Base-by-base conservation (phyloP, 2,888 invertebrate species). In the Oscheius sp. region DNA sequence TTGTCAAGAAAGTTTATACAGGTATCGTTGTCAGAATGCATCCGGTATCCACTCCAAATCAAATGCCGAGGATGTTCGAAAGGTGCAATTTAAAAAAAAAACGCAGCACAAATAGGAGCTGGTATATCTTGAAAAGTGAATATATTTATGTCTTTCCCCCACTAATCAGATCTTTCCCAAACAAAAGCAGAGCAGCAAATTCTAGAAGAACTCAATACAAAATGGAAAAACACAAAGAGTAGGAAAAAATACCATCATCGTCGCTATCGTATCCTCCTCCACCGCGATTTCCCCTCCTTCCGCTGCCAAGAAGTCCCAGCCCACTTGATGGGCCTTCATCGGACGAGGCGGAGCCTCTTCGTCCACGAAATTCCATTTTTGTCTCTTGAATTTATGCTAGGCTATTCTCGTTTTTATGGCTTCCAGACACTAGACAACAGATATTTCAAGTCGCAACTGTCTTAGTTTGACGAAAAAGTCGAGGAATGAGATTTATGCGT, bases 261-360 rank as follows among this genome's bases (percentile, higher is more conserved):
- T 62, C 71, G 62, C 62, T 72, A n/a, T 72, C 71, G 21, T 42
- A 11, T 29, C 53, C 42, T 5, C 42, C 42, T 3, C 42, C 42
- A 42, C 42, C 7, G 3, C 42, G 21, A 21, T 21, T 42, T 3
- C 42, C 42, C 42, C 7, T 42, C 7, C 7, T 42, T 42, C 42
- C 53, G n/a, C 48, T 47, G 7, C 55, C 68, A 35, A 68, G 53
- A 11, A 71, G 33, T 48, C 60, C 59, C 1, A 11, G 7, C 5
- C 71, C 42, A 32, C 32, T 10, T 13, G 55, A 68, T 55, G 33
- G 47, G 4, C 62, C 71, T n/a, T 72, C 71, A 11, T 51, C 71
- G 9, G 71, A 72, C 9, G 71, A 72, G 58, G 21, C 62, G 10
- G 71, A 72, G 37, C 62, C 60, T 60, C 62, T 72, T 48, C 71